Evolutionary conservation across 2,888 invertebrate species (phyloP).

Genomic region (Acanthosoma haemorrhoidale): DNA sequence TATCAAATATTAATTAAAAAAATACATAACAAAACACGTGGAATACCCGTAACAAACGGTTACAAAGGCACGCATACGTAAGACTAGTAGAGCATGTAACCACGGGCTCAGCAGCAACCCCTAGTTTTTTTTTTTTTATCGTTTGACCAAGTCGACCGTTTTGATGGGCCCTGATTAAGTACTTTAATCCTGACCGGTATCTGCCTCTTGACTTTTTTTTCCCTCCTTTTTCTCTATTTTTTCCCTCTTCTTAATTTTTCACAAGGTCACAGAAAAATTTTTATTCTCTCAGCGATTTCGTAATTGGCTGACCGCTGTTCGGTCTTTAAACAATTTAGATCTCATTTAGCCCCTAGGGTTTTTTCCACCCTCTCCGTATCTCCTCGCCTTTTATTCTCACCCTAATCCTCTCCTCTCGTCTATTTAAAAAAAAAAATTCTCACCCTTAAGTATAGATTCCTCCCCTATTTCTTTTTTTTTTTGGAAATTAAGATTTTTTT

Average conservation of each 20-base stretch:
- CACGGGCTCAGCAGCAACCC: no score
- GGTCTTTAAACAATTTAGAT: conserved; percentile 14
- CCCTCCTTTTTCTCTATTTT: not conserved
- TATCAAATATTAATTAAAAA: no score
- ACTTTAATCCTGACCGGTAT: conserved; percentile 8
- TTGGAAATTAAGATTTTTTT: no score
- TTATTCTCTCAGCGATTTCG: conserved; percentile 1
- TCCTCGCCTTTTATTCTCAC: not conserved
- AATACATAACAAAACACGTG: no score
- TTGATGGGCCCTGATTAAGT: conserved; percentile 7
- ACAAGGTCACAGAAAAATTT: not conserved
- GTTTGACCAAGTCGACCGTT: not conserved
- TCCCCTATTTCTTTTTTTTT: no score
- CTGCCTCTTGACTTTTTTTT: not conserved
- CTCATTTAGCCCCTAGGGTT: not conserved
- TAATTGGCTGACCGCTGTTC: conserved; percentile 12
- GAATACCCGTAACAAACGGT: no score
- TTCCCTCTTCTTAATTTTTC: not conserved
- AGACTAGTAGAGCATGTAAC: no score
- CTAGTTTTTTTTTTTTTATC: no score
- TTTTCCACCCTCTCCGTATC: not conserved
- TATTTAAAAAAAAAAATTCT: no score
- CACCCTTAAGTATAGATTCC: not conserved
- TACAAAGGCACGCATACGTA: no score
- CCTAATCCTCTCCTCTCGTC: not conserved